Evolutionary conservation across 2,113 vertebrate genomes (phyloP).

Genomic region (Melanerpes aurifrons): DNA sequence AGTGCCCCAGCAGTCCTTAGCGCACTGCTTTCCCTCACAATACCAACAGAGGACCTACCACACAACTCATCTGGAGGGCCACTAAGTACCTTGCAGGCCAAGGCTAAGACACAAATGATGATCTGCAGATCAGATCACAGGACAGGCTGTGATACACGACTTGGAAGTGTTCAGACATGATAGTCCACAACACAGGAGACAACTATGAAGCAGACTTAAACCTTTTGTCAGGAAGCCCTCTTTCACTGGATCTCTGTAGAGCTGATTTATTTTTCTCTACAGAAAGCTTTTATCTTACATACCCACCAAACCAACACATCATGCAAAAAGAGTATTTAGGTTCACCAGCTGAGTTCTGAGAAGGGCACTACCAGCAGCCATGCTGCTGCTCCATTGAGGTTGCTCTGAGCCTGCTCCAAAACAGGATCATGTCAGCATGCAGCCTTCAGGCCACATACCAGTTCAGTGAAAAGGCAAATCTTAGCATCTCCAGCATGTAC

Average conservation of each 20-base stretch:
- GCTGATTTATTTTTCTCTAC: background rate
- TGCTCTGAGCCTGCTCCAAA: background rate
- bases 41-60: background rate
- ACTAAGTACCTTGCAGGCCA: too few species aligned
- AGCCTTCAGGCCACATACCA: fast-evolving
- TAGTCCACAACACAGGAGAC: fast-evolving
- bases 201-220: fast-evolving
- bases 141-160: background rate
- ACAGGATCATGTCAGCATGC: fast-evolving
- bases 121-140: background rate
- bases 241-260: background rate
- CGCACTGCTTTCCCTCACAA: background rate
- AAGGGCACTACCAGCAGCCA: background rate
- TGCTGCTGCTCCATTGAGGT: background rate
- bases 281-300: background rate
- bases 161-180: background rate
- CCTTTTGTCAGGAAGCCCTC: background rate
- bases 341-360: background rate
- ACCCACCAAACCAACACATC: background rate
- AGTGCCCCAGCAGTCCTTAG: background rate
- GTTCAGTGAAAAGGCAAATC: background rate
- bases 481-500: background rate
- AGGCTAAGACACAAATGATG: background rate
- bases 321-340: fast-evolving
- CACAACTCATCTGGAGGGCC: fast-evolving